A percentile compares a stretch with the other conserved stretches of the same genome.
Conservation (phyloP, 2,113 vertebrate species). For the Baryphthengus martii region DNA sequence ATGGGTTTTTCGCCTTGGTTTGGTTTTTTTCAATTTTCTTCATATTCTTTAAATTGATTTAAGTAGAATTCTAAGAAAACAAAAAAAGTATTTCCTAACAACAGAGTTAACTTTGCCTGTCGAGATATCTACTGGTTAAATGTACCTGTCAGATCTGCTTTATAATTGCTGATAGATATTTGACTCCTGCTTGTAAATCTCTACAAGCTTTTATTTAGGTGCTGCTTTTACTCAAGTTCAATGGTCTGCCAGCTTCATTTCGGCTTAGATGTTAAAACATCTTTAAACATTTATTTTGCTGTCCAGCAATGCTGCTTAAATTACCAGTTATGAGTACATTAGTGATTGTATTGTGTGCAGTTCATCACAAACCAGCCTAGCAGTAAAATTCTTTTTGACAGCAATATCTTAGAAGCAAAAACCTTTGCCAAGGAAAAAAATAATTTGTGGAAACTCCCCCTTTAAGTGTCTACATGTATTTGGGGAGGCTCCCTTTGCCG, state of each 20-base stretch:
- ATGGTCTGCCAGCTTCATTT: rapidly evolving
- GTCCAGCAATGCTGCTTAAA: neutral
- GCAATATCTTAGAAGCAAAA: neutral
- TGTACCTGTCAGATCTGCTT: neutral
- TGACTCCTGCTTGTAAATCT: neutral
- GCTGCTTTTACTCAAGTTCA: neutral
- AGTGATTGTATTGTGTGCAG: neutral
- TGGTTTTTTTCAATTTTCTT: neutral
- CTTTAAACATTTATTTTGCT: neutral
- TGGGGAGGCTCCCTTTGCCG: slow-evolving; percentile 7
- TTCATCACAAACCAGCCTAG: neutral
- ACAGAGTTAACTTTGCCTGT: neutral
- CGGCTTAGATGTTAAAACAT: neutral
- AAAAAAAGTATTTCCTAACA: neutral
- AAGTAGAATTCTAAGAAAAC: neutral
- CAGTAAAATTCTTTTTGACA: neutral
- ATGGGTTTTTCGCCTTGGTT: neutral
- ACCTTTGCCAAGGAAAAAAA: neutral
- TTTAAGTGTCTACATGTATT: neutral
- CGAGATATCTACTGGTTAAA: neutral
- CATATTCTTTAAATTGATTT: neutral
- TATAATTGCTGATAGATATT: neutral
- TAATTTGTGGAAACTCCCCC: neutral
- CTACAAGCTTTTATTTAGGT: neutral
- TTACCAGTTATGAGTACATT: neutral